Percentiles rank a stretch among this genome's conserved stretches.
phyloP scores from a whole-genome alignment of 2,113 vertebrate species.

The Osmerus mordax region DNA sequence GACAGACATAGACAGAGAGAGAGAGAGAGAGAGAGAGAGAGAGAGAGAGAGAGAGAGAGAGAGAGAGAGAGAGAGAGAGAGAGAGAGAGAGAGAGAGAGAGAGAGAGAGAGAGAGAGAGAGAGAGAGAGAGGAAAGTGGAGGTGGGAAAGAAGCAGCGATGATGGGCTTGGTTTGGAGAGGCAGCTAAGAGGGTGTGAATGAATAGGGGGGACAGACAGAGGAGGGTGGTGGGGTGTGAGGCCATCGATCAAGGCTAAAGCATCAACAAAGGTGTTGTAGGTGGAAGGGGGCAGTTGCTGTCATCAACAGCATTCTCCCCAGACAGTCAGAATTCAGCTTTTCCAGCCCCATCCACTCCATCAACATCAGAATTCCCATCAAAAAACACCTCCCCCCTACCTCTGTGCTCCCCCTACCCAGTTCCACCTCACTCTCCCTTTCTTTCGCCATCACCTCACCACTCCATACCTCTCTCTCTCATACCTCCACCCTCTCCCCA shows the following conservation, averaged over 20 bases:
- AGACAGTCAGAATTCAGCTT: slow-evolving; percentile 1
- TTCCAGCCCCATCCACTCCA: not conserved
- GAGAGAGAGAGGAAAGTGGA: slow-evolving; percentile 14
- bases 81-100: slow-evolving; percentile 13
- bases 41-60: slow-evolving; percentile 5
- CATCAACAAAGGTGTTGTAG: not conserved
- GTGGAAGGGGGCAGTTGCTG: not conserved
- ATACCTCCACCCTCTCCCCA: too few relatives aligned
- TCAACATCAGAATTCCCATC: not conserved
- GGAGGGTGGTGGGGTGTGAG: not conserved
- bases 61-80: not conserved
- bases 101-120: not conserved
- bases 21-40: slow-evolving; percentile 43
- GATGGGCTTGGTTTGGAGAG: not conserved
- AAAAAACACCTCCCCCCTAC: not conserved
- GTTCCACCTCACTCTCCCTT: too few relatives aligned
- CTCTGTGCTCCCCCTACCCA: not conserved
- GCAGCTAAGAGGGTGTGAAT: not conserved
- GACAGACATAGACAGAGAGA: slow-evolving; percentile 35
- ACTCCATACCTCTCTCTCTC: too few relatives aligned
- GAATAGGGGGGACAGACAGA: not conserved
- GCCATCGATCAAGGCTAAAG: not conserved
- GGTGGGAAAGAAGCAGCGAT: not conserved
- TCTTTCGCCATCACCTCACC: too few relatives aligned
- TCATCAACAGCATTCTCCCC: slow-evolving; percentile 12